Base-by-base conservation (phyloP, 2,888 invertebrate species). In the Falcaria lacertinaria region DNA sequence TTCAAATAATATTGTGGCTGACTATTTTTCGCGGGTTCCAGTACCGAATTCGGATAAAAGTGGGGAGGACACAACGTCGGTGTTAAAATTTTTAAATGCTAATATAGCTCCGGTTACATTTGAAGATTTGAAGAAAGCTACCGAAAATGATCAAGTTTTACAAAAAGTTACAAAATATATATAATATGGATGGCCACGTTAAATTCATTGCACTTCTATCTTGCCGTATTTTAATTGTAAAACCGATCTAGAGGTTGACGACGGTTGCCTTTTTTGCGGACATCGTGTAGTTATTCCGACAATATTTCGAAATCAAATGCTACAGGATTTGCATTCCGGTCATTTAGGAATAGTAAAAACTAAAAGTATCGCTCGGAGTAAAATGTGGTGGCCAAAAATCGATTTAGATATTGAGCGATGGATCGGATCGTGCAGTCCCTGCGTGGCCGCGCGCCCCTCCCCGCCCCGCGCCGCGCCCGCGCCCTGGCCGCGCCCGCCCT, bases 291-390 rank as follows among this genome's bases (percentile, higher is more conserved):
- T 19, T 4, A 4, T 19, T 19, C 19, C 6, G 4, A 6, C 19
- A 19, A 19, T 19, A 42, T 4, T 45, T 25, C 22, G 48, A 1
- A 17, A 47, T 4, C 15, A 17, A 28, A 45, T 52, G 42, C 34
- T 54, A 34, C 8, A 34, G 0, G 54, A 52, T 42, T 17, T 50
- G 6, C 55, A 56, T 41, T 32, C 11, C 0, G 11, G 42, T 0
- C 54, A 54, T 37, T 32, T 50, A n/a, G 52, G 56, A 3, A 54
- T 51, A 13, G 40, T 47, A 7, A 56, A 49, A 44, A 46, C 19
- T 0, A 44, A 46, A 34, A 35, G 38, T 34, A 41, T 41, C 8
- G 49, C 49, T 4, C 43, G 49, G 1, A 17, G 40, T 15, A 34
- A 42, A 25, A 41, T 54, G 39, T 54, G 54, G 54, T 50, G 50